Conservation (phyloP, 2,113 vertebrate species). For the Pteronura brasiliensis region DNA sequence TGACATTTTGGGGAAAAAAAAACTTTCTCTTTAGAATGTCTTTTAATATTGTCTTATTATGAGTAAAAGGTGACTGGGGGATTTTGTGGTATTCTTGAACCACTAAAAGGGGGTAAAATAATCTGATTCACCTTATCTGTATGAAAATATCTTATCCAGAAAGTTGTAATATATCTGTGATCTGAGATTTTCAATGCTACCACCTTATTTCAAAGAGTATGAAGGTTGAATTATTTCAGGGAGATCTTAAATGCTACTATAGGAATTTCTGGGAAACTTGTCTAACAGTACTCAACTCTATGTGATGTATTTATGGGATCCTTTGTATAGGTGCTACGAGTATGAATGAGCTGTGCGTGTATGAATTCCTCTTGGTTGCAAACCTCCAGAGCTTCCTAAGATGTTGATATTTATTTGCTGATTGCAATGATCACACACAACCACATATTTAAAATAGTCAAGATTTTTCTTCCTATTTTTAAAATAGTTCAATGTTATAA, state of each 20-base stretch:
- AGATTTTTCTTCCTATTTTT: not conserved
- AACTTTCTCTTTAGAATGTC: not conserved
- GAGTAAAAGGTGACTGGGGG: not conserved
- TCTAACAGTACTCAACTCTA: not conserved
- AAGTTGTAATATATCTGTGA: not conserved
- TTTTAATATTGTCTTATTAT: not conserved
- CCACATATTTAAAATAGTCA: not conserved
- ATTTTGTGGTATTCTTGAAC: not conserved
- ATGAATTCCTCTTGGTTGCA: not conserved
- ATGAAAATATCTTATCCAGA: not conserved
- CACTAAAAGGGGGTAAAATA: not conserved
- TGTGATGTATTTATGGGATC: not conserved
- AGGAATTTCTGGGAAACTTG: not conserved
- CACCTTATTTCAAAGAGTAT: constrained; percentile 14
- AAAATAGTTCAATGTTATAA: not conserved
- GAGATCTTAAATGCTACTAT: not conserved
- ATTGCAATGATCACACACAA: not conserved
- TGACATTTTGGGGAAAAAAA: not conserved
- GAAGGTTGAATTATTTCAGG: not conserved
- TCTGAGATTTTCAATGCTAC: not conserved
- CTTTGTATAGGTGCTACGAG: not conserved
- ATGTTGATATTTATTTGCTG: not conserved
- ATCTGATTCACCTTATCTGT: not conserved
- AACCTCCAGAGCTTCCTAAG: not conserved
- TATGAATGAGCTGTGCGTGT: not conserved